phyloP scores from a whole-genome alignment of 2,113 vertebrate species.

The human (Homo sapiens) region DNA sequence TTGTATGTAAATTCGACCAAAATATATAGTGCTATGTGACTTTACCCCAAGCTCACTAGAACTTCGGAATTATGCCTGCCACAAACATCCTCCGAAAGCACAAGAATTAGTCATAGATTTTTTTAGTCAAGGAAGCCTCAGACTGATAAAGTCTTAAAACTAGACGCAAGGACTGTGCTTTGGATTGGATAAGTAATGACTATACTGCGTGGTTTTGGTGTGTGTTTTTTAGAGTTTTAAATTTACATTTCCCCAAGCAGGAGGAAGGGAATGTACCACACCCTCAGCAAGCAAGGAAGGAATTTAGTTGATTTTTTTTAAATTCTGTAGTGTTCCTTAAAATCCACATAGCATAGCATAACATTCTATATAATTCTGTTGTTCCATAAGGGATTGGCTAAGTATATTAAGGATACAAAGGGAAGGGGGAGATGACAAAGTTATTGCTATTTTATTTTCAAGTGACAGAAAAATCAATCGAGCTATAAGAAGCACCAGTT shows the following conservation, averaged over 20 bases:
- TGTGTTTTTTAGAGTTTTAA: slow-evolving; percentile 28
- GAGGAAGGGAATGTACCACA: slow-evolving; percentile 9
- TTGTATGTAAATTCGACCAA: not conserved
- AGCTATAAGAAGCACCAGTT: not conserved
- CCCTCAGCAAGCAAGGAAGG: slow-evolving; percentile 36
- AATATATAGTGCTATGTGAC: not conserved
- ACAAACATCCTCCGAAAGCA: not conserved
- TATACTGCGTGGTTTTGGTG: not conserved
- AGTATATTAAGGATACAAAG: slow-evolving; percentile 10
- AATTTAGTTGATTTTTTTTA: not conserved
- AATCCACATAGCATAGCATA: not conserved
- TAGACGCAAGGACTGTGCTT: not conserved
- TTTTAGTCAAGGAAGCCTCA: not conserved
- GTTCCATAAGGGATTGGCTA: not conserved
- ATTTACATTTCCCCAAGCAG: slow-evolving; percentile 35
- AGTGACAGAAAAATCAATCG: not conserved
- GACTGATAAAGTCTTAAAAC: not conserved
- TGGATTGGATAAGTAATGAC: not conserved
- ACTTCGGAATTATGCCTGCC: not conserved
- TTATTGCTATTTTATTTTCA: not conserved
- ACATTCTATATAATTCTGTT: not conserved
- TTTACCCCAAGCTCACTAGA: not conserved
- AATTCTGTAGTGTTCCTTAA: not conserved
- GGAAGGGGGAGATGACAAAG: not conserved
- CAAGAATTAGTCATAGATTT: not conserved